Evolutionary conservation across 2,797 vertebrate species (phyloP).

Genomic region (Gallirallus australis): DNA sequence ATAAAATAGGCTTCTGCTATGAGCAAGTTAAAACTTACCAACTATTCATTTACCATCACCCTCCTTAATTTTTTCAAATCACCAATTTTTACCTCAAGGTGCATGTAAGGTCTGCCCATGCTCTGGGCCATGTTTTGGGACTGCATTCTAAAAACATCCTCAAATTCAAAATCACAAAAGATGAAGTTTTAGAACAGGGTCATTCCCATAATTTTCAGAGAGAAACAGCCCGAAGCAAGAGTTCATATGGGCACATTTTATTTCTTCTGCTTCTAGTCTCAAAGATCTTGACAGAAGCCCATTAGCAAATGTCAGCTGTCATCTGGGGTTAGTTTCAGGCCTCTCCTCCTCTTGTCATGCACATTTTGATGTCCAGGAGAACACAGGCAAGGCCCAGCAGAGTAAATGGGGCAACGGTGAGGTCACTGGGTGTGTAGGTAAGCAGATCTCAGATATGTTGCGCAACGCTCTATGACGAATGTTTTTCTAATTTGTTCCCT

Average conservation of each 20-base stretch:
- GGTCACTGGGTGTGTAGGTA: slow-evolving; percentile 47
- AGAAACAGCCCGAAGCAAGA: background rate
- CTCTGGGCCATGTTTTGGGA: background rate
- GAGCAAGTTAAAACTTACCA: background rate
- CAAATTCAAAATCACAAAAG: background rate
- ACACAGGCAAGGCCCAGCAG: background rate
- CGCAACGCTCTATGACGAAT: slow-evolving; percentile 38
- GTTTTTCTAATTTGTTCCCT: slow-evolving; percentile 55
- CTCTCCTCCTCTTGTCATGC: background rate
- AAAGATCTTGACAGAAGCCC: background rate
- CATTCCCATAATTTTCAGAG: background rate
- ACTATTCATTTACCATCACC: background rate
- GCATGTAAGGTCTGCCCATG: background rate
- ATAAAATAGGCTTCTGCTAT: background rate
- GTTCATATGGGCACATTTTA: slow-evolving; percentile 1
- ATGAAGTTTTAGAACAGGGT: background rate
- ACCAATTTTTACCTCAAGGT: background rate
- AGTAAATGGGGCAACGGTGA: background rate
- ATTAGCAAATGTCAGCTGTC: slow-evolving; percentile 12
- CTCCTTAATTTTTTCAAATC: background rate
- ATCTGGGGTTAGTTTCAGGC: background rate
- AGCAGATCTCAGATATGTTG: slow-evolving; percentile 21
- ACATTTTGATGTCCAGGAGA: slow-evolving; percentile 7
- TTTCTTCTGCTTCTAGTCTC: slow-evolving; percentile 7
- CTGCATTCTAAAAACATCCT: background rate